Evolutionary conservation across 2,888 invertebrate species (phyloP), one percentile per base, ranked within the genome.

Genomic region (Coenonympha arcania): DNA sequence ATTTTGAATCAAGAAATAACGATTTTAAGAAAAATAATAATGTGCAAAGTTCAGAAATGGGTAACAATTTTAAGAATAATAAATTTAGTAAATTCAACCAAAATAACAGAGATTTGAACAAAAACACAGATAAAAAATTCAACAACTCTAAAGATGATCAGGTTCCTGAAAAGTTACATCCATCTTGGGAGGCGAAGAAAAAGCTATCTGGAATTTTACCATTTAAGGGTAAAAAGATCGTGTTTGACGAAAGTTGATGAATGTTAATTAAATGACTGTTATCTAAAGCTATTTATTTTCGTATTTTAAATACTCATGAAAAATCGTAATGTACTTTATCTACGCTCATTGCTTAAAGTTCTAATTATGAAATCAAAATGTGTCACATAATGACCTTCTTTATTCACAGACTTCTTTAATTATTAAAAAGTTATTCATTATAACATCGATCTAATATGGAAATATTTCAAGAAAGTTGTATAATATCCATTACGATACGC

Each of bases 121-220:
- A 50, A 44, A 52, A 52, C 40, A 37, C 48, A 42, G 48, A 59
- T 49, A 43, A 34, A 34, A 51, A 34, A n/a, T n/a, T n/a, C 44
- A 36, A 60, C 54, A 51, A 54, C 11, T 19, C 11, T 30, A 52
- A 50, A 34, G 45, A 51, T 49, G 51, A 43, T 5, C 57, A 55
- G 39, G 66, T 68, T 41, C 54, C 69, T 45, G 87, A 85, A 54
- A 87, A 86, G 68, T 63, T 87, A 44, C 88, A 88, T 71, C 88
- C 87, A 2, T 88, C 88, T 15, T 88, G 88, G 88, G 87, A 86
- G 65, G 88, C 88, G 1, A 88, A 88, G 64, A 87, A 80, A 54
- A 76, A 76, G 39, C 74, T 77, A 47, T 84, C 86, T 1, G 73
- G 76, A 45, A 73, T 87, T 52, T 65, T 81, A 69, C 83, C 84